These are phyloP conservation scores for Scaptodrosophila lebanonensis DNA, from an alignment of 1,140 invertebrate genomes.

Conservation along the genomic window DNA sequence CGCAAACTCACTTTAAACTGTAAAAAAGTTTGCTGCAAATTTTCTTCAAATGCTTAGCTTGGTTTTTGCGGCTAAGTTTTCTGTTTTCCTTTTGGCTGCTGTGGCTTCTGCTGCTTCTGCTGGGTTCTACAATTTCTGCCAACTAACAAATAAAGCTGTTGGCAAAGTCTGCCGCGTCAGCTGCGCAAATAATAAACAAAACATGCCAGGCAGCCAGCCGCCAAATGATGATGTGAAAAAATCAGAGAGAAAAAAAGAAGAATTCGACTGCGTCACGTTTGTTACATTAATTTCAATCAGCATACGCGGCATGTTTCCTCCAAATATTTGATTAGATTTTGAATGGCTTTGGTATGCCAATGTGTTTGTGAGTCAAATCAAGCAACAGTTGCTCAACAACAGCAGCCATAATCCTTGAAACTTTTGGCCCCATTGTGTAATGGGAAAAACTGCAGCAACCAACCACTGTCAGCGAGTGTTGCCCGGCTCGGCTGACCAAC, in stretches of 20 bases:
- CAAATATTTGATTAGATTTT: neutral
- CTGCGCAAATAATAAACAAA: conserved; percentile 4
- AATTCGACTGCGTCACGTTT: conserved; percentile 57
- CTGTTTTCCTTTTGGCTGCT: conserved; percentile 27
- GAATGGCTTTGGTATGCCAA: conserved; percentile 10
- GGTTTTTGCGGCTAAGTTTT: conserved; percentile 10
- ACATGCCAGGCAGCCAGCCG: too few relatives aligned
- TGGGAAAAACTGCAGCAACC: too few relatives aligned
- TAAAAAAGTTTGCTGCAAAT: too few relatives aligned
- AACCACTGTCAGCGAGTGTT: too few relatives aligned
- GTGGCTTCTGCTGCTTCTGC: conserved; percentile 9
- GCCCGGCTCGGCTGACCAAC: too few relatives aligned
- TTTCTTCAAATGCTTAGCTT: too few relatives aligned
- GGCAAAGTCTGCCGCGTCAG: conserved; percentile 32
- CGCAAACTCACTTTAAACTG: conserved; percentile 49
- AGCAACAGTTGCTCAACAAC: too few relatives aligned
- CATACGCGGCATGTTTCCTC: conserved; percentile 3
- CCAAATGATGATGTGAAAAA: too few relatives aligned
- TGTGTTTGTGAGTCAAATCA: too few relatives aligned
- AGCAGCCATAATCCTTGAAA: too few relatives aligned
- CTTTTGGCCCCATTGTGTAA: too few relatives aligned
- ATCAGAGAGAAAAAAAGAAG: neutral
- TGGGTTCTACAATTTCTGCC: conserved; percentile 23
- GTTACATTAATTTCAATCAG: conserved; percentile 69
- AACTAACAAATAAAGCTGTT: conserved; percentile 50